Evolutionary conservation across 1,140 invertebrate species (phyloP), one percentile per base, ranked within the genome.

Genomic region (Drosophila chauvacae): DNA sequence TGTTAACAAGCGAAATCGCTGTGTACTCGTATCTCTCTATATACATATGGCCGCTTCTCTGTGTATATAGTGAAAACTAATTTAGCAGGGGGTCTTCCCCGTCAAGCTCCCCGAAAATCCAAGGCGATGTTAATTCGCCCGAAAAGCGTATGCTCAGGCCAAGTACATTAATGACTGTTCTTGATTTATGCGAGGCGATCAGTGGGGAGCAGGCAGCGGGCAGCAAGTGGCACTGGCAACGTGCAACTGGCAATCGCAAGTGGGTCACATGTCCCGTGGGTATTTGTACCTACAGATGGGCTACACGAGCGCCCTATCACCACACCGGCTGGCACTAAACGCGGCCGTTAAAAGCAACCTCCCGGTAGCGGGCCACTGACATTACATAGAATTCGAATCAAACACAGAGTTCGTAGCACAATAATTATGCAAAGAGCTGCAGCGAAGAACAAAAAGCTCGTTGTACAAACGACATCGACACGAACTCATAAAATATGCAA

Each of bases 401-500:
- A 85, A 65, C 66, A 70, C 44, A 61, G 81, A 87, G 55, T 73
- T 56, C 64, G 76, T 50, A 80, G 63, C 80, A 88, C 80, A 83
- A 86, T 88, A 87, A 87, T 87, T 87, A 87, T 87, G 83, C 83
- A 87, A 84, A 80, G 75, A 71, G 69, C 77, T 77, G 63, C 50
- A 50, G 39, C 41, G 13, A n/a, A 77, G 62, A 81, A 70, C 42
- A 65, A 73, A 61, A 78, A 77, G 51, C 72, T 59, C 84, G 72
- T 87, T 87, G 84, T 84, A 83, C 84, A 87, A 88, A 82, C 79
- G 71, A 76, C 83, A 88, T 77, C 84, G 77, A 87, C 84, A 87
- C 84, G 84, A 87, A 69, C 84, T 87, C 84, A 87, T 87, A 87
- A 87, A 87, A 88, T 87, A 87, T 87, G 85, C 84, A 80, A 87